phyloP scores from a whole-genome alignment of 2,888 invertebrate species.

The Drosophila neutralis region DNA sequence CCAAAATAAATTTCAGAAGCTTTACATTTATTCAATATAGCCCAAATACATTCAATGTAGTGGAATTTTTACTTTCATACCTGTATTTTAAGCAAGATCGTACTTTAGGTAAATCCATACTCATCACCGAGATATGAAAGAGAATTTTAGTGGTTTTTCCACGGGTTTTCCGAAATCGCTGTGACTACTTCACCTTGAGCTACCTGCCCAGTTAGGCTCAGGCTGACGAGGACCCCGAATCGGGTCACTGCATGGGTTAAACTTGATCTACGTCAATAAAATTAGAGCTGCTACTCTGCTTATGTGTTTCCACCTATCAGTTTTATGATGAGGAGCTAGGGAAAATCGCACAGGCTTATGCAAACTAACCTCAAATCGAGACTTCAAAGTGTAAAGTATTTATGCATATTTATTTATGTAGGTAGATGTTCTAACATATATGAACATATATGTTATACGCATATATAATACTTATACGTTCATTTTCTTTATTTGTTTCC shows the following conservation, averaged over 20 bases:
- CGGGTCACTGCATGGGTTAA: slow-evolving; percentile 8
- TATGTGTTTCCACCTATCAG: slow-evolving; percentile 12
- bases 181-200: slow-evolving; percentile 37
- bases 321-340: slow-evolving; percentile 12
- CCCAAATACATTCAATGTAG: neutral
- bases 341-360: slow-evolving; percentile 32
- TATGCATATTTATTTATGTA: neutral
- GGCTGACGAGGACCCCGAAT: neutral
- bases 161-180: slow-evolving; percentile 53
- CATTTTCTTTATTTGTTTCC: no score
- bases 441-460: neutral
- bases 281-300: slow-evolving; percentile 7
- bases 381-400: neutral
- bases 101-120: slow-evolving; percentile 29
- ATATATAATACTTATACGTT: neutral
- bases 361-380: slow-evolving; percentile 24
- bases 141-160: slow-evolving; percentile 49
- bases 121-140: slow-evolving; percentile 36
- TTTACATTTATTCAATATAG: neutral
- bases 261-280: slow-evolving; percentile 52
- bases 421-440: neutral
- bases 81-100: neutral
- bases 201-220: slow-evolving; percentile 38
- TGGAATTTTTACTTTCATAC: neutral
- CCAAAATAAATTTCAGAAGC: neutral